Evolutionary conservation across 2,888 invertebrate species (phyloP).

Genomic region (Fabriciana adippe): DNA sequence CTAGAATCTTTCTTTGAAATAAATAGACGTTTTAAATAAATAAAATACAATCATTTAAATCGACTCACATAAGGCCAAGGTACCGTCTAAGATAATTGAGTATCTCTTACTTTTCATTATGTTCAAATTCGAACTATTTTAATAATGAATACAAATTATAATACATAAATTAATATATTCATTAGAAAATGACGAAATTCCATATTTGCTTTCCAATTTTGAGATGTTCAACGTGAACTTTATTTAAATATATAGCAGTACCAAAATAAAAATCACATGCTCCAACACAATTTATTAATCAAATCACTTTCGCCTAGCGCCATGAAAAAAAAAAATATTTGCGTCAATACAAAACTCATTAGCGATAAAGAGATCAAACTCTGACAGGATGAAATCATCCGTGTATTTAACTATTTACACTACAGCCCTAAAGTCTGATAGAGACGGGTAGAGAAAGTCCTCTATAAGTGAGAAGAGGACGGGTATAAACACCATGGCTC

Average conservation of each 20-base stretch:
- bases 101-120: no score
- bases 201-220: no score
- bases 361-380: constrained; percentile 48
- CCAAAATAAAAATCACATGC: constrained; percentile 1
- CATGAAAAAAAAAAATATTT: constrained; percentile 27
- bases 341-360: constrained; percentile 42
- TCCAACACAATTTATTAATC: constrained; percentile 8
- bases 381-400: constrained; percentile 71
- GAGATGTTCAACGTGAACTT: no score
- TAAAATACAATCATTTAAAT: no score
- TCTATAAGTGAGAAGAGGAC: constrained; percentile 46
- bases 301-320: constrained; percentile 24
- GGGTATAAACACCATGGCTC: constrained; percentile 49
- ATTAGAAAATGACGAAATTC: no score
- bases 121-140: no score
- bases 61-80: no score
- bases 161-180: no score
- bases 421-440: constrained; percentile 51
- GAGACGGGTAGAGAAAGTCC: constrained; percentile 43
- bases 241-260: background rate
- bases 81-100: no score
- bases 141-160: no score
- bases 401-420: constrained; percentile 63
- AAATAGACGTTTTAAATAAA: no score
- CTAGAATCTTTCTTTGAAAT: no score